A percentile compares a stretch with the other conserved stretches of the same genome.
Evolutionary conservation across 2,113 vertebrate species (phyloP).

Genomic region (Macquaria australasica): DNA sequence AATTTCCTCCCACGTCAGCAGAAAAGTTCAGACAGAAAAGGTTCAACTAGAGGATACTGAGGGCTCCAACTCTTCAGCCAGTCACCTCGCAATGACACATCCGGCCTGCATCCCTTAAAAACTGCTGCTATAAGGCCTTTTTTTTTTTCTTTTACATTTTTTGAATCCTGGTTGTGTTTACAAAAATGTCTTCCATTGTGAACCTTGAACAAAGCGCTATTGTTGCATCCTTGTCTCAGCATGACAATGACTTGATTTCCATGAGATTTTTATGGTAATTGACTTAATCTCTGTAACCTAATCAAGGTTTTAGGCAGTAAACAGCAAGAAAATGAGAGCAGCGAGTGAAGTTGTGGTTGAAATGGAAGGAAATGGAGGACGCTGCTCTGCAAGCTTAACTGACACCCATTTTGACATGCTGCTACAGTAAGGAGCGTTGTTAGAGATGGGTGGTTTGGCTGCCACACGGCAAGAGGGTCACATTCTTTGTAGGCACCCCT

Average conservation of each 20-base stretch:
- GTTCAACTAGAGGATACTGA: slow-evolving; percentile 50
- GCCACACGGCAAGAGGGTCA: slow-evolving; percentile 10
- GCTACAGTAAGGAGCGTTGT: slow-evolving; percentile 13
- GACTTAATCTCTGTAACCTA: slow-evolving; percentile 63
- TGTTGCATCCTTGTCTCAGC: slow-evolving; percentile 48
- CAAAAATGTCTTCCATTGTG: slow-evolving; percentile 25
- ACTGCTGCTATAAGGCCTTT: slow-evolving; percentile 22
- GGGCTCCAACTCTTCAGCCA: slow-evolving; percentile 15
- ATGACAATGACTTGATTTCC: slow-evolving; percentile 49
- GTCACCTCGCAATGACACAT: not conserved
- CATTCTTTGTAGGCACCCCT: slow-evolving; percentile 11
- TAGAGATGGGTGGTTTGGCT: slow-evolving; percentile 48
- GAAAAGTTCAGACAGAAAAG: slow-evolving; percentile 32
- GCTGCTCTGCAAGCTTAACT: slow-evolving; percentile 4
- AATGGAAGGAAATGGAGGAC: slow-evolving; percentile 11
- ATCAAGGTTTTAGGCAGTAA: slow-evolving; percentile 59
- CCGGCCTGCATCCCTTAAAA: not conserved
- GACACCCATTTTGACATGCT: slow-evolving; percentile 17
- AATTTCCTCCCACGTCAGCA: slow-evolving; percentile 46
- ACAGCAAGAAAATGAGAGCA: slow-evolving; percentile 42
- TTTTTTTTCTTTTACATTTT: not conserved
- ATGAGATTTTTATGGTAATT: slow-evolving; percentile 57
- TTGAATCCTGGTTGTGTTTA: slow-evolving; percentile 31
- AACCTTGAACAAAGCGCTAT: slow-evolving; percentile 47
- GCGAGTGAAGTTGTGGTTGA: slow-evolving; percentile 35